Evolutionary conservation across 2,113 vertebrate genomes (phyloP).

Genomic region (Dromaius novaehollandiae): DNA sequence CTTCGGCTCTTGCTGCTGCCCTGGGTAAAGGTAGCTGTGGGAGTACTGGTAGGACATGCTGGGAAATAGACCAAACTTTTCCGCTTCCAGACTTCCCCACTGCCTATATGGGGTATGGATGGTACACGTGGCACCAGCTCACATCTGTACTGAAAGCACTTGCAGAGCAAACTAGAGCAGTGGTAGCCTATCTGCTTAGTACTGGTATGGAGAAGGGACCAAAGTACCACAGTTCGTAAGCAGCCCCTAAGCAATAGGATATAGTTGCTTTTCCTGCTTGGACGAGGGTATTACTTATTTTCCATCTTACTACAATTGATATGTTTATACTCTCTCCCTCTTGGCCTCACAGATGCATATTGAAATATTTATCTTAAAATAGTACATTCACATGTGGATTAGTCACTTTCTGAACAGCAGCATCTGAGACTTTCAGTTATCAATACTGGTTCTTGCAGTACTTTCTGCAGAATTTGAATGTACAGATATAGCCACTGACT

Average conservation of each 20-base stretch:
- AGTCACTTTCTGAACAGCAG: background rate
- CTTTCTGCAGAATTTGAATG: background rate
- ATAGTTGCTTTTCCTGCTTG: background rate
- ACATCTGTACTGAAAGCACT: background rate
- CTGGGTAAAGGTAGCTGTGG: background rate
- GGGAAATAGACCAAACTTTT: background rate
- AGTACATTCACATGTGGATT: background rate
- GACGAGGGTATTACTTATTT: background rate
- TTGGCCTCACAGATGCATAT: background rate
- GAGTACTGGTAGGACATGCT: rapidly evolving
- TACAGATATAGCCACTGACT: background rate
- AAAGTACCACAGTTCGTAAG: background rate
- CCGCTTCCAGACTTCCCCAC: rapidly evolving
- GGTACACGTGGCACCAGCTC: background rate
- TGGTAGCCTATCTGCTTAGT: background rate
- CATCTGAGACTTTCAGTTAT: background rate
- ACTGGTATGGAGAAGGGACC: background rate
- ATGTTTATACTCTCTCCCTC: background rate
- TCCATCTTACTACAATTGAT: background rate
- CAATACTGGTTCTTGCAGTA: background rate
- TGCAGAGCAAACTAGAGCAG: background rate
- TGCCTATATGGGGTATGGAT: rapidly evolving
- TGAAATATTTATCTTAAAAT: background rate
- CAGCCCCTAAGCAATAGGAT: background rate
- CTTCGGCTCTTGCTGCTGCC: background rate